Evolutionary conservation across 2,888 invertebrate species (phyloP).

Genomic region (Tetragnatha montana): DNA sequence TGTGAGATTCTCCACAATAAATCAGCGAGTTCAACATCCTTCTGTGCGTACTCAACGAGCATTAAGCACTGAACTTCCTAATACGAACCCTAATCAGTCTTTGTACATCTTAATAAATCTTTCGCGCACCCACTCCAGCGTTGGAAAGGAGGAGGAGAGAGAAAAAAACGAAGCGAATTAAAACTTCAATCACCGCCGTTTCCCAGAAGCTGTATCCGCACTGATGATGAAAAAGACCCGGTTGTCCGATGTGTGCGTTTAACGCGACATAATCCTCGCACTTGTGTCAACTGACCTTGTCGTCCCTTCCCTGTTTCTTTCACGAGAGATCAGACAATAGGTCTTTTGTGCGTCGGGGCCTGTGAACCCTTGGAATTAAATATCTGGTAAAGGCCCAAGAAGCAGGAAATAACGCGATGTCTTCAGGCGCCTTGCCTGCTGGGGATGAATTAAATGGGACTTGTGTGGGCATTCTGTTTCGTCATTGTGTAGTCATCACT

Average conservation of each 20-base stretch:
- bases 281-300: constrained; percentile 67
- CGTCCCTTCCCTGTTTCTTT: constrained; percentile 14
- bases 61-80: constrained; percentile 3
- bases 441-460: constrained; percentile 13
- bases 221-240: constrained; percentile 4
- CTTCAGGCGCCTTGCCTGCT: not conserved
- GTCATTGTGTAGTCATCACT: not conserved
- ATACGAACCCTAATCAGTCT: not conserved
- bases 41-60: not conserved
- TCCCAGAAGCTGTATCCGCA: constrained; percentile 36
- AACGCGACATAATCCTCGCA: constrained; percentile 19
- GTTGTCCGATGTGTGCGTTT: not conserved
- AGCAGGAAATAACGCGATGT: constrained; percentile 60
- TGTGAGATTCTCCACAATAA: not conserved
- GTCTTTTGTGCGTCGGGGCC: constrained; percentile 35
- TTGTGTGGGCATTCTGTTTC: not conserved
- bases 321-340: constrained; percentile 47
- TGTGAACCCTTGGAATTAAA: constrained; percentile 51
- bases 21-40: not conserved
- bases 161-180: constrained; percentile 14
- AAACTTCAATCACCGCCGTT: constrained; percentile 30
- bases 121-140: constrained; percentile 5
- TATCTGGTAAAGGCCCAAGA: constrained; percentile 38
- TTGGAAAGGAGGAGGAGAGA: not conserved
- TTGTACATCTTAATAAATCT: constrained; percentile 37